These are phyloP conservation scores for Geranospiza caerulescens DNA, from an alignment of 2,797 vertebrate species.

Conservation along the genomic window DNA sequence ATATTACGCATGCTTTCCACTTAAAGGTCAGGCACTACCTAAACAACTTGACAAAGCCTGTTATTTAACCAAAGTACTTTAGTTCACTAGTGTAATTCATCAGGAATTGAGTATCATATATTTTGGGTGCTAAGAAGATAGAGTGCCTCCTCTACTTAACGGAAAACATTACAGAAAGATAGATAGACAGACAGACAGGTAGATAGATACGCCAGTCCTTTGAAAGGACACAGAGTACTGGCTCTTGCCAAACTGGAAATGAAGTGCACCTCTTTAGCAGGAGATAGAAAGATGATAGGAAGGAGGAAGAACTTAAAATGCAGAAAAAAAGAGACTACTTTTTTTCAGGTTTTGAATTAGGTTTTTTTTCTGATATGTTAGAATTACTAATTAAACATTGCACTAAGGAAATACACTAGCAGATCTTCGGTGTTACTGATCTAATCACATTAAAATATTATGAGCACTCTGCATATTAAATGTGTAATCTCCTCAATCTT, in stretches of 20 bases:
- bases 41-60: not conserved
- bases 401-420: not conserved
- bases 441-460: not conserved
- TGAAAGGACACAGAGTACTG: not conserved
- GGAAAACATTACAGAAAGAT: not conserved
- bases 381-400: not conserved
- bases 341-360: not conserved
- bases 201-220: not conserved
- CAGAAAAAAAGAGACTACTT: not conserved
- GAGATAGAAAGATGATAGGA: not conserved
- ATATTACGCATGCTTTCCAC: not conserved
- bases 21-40: constrained; percentile 9
- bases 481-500: not conserved
- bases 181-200: not conserved
- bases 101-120: not conserved
- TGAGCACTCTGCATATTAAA: not conserved
- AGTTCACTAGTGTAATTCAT: not conserved
- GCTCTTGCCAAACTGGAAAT: not conserved
- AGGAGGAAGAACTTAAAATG: not conserved
- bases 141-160: not conserved
- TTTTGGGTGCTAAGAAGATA: not conserved
- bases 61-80: not conserved
- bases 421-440: not conserved
- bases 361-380: rapidly evolving
- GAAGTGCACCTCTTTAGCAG: not conserved